Evolutionary conservation across 2,113 vertebrate species (phyloP), one percentile per base, ranked within the genome.

Genomic region (Pachypanchax playfairii): DNA sequence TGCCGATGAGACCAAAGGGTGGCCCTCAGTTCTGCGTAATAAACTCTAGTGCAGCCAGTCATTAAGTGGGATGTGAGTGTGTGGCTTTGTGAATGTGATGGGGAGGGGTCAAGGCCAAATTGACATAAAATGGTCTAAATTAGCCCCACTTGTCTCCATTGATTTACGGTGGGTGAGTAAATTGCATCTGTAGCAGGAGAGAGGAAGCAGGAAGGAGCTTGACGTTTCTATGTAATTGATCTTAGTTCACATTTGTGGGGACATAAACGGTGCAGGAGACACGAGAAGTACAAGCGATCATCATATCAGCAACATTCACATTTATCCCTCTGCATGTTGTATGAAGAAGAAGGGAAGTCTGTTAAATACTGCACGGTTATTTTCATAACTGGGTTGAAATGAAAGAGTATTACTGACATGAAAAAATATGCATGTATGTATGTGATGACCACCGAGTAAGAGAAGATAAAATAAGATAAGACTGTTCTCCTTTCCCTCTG

Each of bases 71-170:
- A 33, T 62, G 59, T 41, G 64, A n/a, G 61, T 63, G 47, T 60
- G 69, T 59, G 24, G 17, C 48, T 70, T 52, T 75, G 70, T 59
- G 59, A 66, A 76, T 67, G 70, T 68, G 79, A 74, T 52, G 73
- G 70, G 73, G 65, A 75, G 58, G 79, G 88, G 85, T 90, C 88
- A 90, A 82, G 83, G 87, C 87, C 90, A 91, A 91, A 91, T 90
- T 84, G 89, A 88, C 87, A 88, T 88, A 76, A 90, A 88, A 90
- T 89, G 87, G 85, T 87, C 83, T 87, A 90, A 92, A 92, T 92
- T 90, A 91, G 90, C 86, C 84, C 84, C 86, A 82, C 88, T 89
- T 88, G 84, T 87, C 81, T 79, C 69, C 77, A 84, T 90, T 93
- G 89, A 90, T 93, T 91, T 91, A 91, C 83, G 44, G 70, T 36